phyloP scores from a whole-genome alignment of 2,888 invertebrate species.

The Myathropa florea region DNA sequence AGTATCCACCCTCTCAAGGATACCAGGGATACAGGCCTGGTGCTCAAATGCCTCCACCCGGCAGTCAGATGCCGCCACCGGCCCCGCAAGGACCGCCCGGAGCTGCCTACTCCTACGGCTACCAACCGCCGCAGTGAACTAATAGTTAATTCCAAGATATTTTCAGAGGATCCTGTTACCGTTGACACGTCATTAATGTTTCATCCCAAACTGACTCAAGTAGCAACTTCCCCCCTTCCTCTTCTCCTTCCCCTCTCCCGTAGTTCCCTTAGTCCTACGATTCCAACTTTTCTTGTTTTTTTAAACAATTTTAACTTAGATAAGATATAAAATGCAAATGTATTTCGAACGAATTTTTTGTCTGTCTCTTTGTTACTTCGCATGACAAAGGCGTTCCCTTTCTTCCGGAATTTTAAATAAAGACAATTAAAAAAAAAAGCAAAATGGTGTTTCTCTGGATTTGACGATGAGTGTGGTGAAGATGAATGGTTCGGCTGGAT shows the following conservation, averaged over 20 bases:
- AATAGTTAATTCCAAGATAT: conserved; percentile 41
- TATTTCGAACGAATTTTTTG: conserved; percentile 48
- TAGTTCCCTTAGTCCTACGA: conserved; percentile 39
- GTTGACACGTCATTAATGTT: conserved; percentile 9
- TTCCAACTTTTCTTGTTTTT: conserved; percentile 38
- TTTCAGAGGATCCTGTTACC: conserved; percentile 26
- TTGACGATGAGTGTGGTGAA: background rate
- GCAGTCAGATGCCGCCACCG: conserved; percentile 80
- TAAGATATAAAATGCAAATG: conserved; percentile 64
- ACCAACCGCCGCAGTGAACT: conserved; percentile 85
- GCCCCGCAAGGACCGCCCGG: conserved; percentile 88
- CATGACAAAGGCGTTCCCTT: conserved; percentile 27
- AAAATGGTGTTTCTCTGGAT: background rate
- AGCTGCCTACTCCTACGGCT: conserved; percentile 89
- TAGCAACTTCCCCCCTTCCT: conserved; percentile 29
- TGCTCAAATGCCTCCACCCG: conserved; percentile 83
- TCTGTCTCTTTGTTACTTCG: conserved; percentile 19
- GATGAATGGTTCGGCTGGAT: background rate
- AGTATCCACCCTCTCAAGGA: conserved; percentile 84
- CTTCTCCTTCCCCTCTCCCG: conserved; percentile 17
- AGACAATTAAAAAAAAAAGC: conserved; percentile 65
- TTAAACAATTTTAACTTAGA: conserved; percentile 58
- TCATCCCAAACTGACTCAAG: conserved; percentile 12
- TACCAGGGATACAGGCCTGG: conserved; percentile 86
- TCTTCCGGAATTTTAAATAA: conserved; percentile 64